Evolutionary conservation across 1,140 invertebrate genomes (phyloP), one percentile per base, ranked within the genome.

Genomic region (Armadillidium nasatum): DNA sequence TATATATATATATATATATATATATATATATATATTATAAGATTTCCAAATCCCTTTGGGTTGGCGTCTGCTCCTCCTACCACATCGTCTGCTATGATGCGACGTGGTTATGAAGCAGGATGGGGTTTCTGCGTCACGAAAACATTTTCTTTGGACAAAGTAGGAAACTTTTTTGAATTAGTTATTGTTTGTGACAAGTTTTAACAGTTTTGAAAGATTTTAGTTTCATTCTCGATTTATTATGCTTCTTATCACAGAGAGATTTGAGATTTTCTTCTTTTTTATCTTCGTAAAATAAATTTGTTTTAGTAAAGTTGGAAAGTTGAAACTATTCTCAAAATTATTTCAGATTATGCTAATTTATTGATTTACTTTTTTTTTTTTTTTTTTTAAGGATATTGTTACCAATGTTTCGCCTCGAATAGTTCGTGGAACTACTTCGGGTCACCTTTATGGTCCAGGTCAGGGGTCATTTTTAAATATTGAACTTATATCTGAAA

Each of bases 401-500:
- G 94, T 98, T 0, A 98, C 94, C 0, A 99, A 99, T 85, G 94
- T 99, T 0, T 98, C 96, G 2, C 97, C 97, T 0, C 88, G 97
- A 76, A 99, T 99, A 80, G 90, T 99, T 0, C 88, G 94, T 77
- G 97, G 97, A 13, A 92, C 91, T 6, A 98, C 96, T 0, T 94
- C 94, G 4, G 92, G 97, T 19, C 91, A 97, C 79, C 87, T 90
- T 82, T 99, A 90, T 85, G 97, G 97, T 0, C 97, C 97, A 0
- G 94, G 94, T 70, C 96, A 98, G 87, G 91, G 93, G 4, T 91
- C 94, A 7, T 99, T 98, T 85, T 86, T 99, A 0, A 99, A 99
- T 83, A 99, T 99, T 79, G 97, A 99, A 86, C 86, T 99, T 1
- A 98, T 99, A 84, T 98, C 96, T 11, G 97, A 99, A 86, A 99